These are phyloP conservation scores for Cichladusa arquata DNA, from an alignment of 2,113 vertebrate genomes.

Conservation along the genomic window DNA sequence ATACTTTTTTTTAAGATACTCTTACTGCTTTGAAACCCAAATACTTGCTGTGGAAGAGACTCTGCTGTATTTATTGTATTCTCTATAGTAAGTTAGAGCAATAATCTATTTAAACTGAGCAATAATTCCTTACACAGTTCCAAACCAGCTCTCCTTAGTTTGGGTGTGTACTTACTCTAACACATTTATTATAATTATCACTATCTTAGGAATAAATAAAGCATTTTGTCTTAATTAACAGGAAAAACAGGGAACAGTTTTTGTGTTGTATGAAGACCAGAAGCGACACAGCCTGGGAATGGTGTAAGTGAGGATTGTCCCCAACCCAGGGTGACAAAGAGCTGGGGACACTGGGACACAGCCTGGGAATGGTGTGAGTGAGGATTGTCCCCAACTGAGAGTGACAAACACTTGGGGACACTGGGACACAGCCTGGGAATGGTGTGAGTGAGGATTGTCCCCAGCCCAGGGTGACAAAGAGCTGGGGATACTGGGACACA, in stretches of 20 bases:
- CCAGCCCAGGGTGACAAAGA: not conserved
- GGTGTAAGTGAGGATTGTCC: slow-evolving; percentile 67
- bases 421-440: slow-evolving; percentile 61
- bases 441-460: slow-evolving; percentile 67
- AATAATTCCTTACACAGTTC: not conserved
- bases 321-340: not conserved
- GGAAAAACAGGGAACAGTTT: slow-evolving; percentile 77
- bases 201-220: not conserved
- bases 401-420: not conserved
- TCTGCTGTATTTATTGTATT: not conserved
- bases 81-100: not conserved
- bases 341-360: not conserved
- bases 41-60: not conserved
- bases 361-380: not conserved
- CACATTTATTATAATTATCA: not conserved
- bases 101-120: not conserved
- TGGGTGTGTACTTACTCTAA: not conserved
- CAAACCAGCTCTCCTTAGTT: not conserved
- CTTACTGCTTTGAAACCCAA: not conserved
- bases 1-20: no score
- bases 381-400: not conserved
- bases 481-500: not conserved
- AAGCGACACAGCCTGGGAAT: slow-evolving; percentile 72
- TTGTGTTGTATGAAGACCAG: slow-evolving; percentile 73
- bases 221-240: slow-evolving; percentile 42